phyloP scores from a whole-genome alignment of 2,113 vertebrate genomes.

The Eubucco bourcierii region DNA sequence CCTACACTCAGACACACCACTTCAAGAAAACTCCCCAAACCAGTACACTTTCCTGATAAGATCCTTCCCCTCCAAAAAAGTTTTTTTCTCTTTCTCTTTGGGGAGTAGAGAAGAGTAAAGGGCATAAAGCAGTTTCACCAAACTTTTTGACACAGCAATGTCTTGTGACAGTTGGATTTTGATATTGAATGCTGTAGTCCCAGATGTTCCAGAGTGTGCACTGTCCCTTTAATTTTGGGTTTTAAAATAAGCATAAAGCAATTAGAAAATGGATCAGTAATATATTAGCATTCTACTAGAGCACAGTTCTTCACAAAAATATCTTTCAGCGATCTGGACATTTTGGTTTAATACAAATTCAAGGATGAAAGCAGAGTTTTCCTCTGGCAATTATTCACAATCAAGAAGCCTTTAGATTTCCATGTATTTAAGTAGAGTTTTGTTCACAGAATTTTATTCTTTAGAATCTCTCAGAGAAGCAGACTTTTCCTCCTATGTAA shows the following conservation, averaged over 20 bases:
- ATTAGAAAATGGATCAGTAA: neutral
- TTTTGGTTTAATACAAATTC: neutral
- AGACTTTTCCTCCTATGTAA: neutral
- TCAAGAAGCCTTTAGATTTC: neutral
- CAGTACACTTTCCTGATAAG: neutral
- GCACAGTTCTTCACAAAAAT: neutral
- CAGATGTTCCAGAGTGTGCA: neutral
- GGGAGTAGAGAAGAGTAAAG: neutral
- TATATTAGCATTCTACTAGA: neutral
- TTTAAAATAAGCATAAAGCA: neutral
- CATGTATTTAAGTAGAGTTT: neutral
- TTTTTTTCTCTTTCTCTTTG: neutral
- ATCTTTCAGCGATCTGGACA: neutral
- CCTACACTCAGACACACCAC: fast-evolving
- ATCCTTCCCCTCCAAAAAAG: neutral
- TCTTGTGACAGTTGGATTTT: neutral
- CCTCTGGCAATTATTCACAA: neutral
- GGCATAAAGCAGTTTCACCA: neutral
- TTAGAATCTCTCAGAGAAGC: no score
- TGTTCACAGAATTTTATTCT: neutral
- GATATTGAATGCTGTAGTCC: neutral
- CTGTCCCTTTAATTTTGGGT: neutral
- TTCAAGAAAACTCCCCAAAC: no score
- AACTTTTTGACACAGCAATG: neutral
- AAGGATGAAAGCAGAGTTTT: neutral